These are phyloP conservation scores for Neodiprion pinetum DNA, from an alignment of 1,140 invertebrate species.

Conservation along the genomic window DNA sequence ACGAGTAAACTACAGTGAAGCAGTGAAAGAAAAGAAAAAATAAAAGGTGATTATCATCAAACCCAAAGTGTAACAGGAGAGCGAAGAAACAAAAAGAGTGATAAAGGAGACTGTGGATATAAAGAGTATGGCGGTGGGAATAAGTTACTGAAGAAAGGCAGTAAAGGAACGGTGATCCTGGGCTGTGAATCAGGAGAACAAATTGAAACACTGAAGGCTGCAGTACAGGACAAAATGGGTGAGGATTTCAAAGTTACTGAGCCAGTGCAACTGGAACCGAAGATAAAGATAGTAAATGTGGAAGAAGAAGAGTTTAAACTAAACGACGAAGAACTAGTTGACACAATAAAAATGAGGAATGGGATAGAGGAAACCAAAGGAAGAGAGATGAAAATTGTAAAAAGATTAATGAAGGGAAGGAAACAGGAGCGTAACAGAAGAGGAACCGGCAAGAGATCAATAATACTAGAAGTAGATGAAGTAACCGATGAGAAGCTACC, in stretches of 20 bases:
- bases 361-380: neutral
- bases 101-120: constrained; percentile 11
- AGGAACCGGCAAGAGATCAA: neutral
- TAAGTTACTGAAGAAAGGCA: constrained; percentile 9
- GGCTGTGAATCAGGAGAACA: neutral
- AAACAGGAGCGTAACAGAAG: neutral
- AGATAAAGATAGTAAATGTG: constrained; percentile 16
- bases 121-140: constrained; percentile 9
- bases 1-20: neutral
- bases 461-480: constrained; percentile 22
- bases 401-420: neutral
- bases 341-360: constrained; percentile 16
- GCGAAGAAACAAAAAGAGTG: neutral
- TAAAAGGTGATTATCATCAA: constrained; percentile 10
- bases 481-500: constrained; percentile 15
- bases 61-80: constrained; percentile 12
- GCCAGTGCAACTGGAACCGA: constrained; percentile 7
- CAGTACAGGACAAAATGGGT: constrained; percentile 15
- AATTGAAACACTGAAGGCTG: constrained; percentile 6
- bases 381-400: constrained; percentile 17
- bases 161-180: constrained; percentile 12
- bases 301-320: constrained; percentile 4
- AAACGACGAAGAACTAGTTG: neutral
- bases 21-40: neutral
- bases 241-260: neutral